Percentiles rank a stretch among this genome's conserved stretches.
Evolutionary conservation across 2,888 invertebrate species (phyloP).

Genomic region (Nebria salina): DNA sequence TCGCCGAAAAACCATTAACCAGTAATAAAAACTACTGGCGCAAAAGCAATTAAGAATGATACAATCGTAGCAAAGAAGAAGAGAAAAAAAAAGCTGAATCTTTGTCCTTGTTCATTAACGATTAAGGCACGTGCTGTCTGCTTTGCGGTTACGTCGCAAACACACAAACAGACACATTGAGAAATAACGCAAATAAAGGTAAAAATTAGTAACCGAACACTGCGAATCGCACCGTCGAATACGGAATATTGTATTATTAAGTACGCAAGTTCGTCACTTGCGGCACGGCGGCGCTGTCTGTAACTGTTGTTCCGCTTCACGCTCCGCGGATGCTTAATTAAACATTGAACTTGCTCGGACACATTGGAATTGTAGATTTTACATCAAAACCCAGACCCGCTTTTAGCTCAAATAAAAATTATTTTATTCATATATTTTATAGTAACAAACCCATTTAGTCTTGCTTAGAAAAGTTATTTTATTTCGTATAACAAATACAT

Average conservation of each 20-base stretch:
- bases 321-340: constrained; percentile 38
- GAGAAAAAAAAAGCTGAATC: neutral
- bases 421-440: neutral
- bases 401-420: neutral
- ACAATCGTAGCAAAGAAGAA: neutral
- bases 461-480: neutral
- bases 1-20: neutral
- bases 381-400: constrained; percentile 6
- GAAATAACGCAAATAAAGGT: neutral
- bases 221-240: neutral
- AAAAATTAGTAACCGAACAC: neutral
- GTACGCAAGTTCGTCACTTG: constrained; percentile 8
- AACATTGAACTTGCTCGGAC: constrained; percentile 39
- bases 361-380: constrained; percentile 6
- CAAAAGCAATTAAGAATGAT: constrained; percentile 5
- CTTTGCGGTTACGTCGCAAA: constrained; percentile 25
- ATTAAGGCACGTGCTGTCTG: constrained; percentile 23
- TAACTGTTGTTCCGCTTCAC: constrained; percentile 36
- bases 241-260: neutral
- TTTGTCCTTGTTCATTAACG: constrained; percentile 11
- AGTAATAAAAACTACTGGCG: constrained; percentile 14
- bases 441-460: neutral
- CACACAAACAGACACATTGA: constrained; percentile 14
- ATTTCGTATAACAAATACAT: too few species aligned
- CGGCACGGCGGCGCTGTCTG: neutral